Evolutionary conservation across 2,113 vertebrate species (phyloP), one percentile per base, ranked within the genome.

Genomic region (Peucedramus taeniatus): DNA sequence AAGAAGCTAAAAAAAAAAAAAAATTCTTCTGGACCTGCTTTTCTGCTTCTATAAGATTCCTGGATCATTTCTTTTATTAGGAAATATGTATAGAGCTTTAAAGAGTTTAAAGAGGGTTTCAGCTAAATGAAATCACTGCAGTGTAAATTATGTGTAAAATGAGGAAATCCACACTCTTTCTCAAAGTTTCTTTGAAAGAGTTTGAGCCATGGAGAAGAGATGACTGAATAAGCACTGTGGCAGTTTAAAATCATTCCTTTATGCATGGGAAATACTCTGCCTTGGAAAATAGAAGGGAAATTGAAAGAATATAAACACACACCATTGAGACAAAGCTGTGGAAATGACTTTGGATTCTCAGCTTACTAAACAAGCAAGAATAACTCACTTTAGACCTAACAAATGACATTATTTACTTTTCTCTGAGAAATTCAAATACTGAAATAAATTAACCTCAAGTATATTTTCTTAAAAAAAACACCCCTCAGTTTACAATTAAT

Each of bases 401-500:
- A 5, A 64, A 8, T 63, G 23, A 40, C 4, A 3, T 11, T 9
- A 3, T 50, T 59, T 42, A 8, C 1, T 45, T 72, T 90, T 26
- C 21, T 80, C 20, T 77, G 15, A 33, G 1, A 42, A 76, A 76
- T 11, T 44, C 5, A 47, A 76, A 44, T 35, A 17, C 1, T 30
- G 23, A 44, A 70, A 74, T 56, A 65, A 80, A 76, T 77, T 31
- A 37, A 15, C 5, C 3, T 54, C 1, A 1, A 7, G 56, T 56
- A 17, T 42, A 27, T 39, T 69, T 42, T 68, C 6, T 56, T 6
- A 2, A 7, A 40, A 54, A 39, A 56, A 12, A 1, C 0, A n/a
- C 9, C 5, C 6, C 30, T 30, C 9, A 3, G 12, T 31, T 82
- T 65, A 8, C 3, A 30, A 31, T 18, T 81, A 44, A 3, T 40